A percentile compares a stretch with the other conserved stretches of the same genome.
Conservation (phyloP, 2,888 invertebrate genomes). For the Cephus spinipes region DNA sequence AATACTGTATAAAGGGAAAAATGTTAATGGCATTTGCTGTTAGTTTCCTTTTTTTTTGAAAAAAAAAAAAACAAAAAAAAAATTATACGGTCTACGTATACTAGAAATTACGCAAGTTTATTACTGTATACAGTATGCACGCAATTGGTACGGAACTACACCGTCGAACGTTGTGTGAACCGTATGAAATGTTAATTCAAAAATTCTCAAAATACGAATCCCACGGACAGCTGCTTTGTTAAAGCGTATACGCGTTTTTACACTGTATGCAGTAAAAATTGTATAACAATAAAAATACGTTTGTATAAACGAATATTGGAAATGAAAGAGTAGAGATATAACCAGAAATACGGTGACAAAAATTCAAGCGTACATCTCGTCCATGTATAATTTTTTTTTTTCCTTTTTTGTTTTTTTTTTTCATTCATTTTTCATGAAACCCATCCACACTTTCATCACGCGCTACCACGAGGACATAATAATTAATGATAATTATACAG, state of each 20-base stretch:
- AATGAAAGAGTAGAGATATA: conserved; percentile 10
- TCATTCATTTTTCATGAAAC: neutral
- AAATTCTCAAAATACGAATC: neutral
- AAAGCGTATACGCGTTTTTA: neutral
- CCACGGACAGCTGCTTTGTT: neutral
- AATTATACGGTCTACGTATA: neutral
- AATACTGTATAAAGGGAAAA: neutral
- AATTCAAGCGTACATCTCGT: neutral
- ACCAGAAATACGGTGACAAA: neutral
- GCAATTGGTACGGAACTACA: neutral
- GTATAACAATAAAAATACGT: neutral
- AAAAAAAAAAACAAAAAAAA: too few species aligned
- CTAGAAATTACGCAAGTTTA: neutral
- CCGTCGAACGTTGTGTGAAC: neutral
- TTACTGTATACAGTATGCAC: neutral
- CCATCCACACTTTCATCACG: neutral
- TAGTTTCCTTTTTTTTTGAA: neutral
- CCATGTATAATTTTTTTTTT: neutral
- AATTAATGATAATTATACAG: conserved; percentile 12
- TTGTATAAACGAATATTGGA: conserved; percentile 6
- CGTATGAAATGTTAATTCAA: neutral
- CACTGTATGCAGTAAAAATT: neutral
- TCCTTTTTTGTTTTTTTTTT: neutral
- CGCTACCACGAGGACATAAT: neutral
- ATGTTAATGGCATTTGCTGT: neutral